Evolutionary conservation across 2,797 vertebrate species (phyloP), one percentile per base, ranked within the genome.

Genomic region (Platalea minor): DNA sequence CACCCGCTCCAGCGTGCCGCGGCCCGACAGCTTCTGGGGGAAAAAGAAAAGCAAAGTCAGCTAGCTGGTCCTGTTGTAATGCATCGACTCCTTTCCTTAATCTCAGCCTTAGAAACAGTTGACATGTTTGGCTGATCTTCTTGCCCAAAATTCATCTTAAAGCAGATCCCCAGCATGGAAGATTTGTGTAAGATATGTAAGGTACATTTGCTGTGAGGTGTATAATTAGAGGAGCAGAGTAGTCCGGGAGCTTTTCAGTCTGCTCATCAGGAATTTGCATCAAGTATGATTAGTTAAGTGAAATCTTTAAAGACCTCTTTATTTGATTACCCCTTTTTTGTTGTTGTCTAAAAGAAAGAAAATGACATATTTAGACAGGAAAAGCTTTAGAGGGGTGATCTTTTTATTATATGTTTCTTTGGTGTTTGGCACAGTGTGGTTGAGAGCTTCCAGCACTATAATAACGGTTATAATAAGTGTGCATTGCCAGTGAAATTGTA

Each of bases 341-440:
- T 73, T 88, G 43, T 76, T 79, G 59, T 60, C 33, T 90, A 11
- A 60, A 93, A 63, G 46, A 46, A 28, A 70, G 73, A 85, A 96
- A 81, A 88, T 81, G 4, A 51, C 76, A 15, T 26, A 75, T 84
- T 83, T 64, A 61, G 75, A 28, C 17, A 48, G 54, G 46, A 76
- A 60, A 88, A 86, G 76, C 67, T 90, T 78, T 75, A 64, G 54
- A 65, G 18, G 13, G n/a, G 11, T 84, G 79, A 81, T 94, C 46
- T 88, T 90, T 69, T 86, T 84, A 81, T 96, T 93, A 39, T 31
- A 35, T 53, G 59, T 86, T 96, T 86, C 54, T 73, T 78, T 2
- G 2, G 76, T 73, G 69, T 76, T 88, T 51, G 63, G 25, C 79
- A 76, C 50, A 69, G 68, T 54, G 81, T 77, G 75, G 53, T 37